phyloP scores from a whole-genome alignment of 2,113 vertebrate species.

The Grammomys surdaster region DNA sequence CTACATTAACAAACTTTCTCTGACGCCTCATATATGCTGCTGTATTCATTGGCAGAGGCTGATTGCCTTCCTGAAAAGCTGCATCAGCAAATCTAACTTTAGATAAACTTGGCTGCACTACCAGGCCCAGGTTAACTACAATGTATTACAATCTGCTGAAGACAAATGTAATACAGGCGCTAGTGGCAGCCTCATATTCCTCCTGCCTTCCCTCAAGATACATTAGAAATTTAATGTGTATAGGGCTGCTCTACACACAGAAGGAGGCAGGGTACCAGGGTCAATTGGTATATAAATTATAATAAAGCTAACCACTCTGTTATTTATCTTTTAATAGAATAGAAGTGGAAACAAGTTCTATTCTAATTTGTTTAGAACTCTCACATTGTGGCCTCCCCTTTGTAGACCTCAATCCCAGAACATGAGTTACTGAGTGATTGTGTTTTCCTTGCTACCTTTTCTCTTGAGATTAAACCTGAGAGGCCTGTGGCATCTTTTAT shows the following conservation, averaged over 20 bases:
- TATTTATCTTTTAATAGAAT: conserved; percentile 53
- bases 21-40: not conserved
- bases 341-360: not conserved
- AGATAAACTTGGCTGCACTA: not conserved
- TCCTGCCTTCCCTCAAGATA: not conserved
- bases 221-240: not conserved
- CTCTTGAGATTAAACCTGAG: not conserved
- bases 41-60: not conserved
- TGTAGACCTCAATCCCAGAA: not conserved
- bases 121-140: not conserved
- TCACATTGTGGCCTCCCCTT: not conserved
- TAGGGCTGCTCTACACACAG: not conserved
- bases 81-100: conserved; percentile 31
- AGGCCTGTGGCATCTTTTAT: not conserved
- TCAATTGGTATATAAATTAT: not conserved
- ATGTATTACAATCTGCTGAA: not conserved
- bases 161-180: not conserved
- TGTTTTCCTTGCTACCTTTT: not conserved
- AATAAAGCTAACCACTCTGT: not conserved
- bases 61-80: conserved; percentile 23
- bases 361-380: not conserved
- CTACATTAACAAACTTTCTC: not conserved
- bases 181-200: not conserved
- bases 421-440: not conserved
- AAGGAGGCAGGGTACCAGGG: not conserved